These are phyloP conservation scores for Chrysolina oricalcia DNA, from an alignment of 2,888 invertebrate species.

Conservation along the genomic window DNA sequence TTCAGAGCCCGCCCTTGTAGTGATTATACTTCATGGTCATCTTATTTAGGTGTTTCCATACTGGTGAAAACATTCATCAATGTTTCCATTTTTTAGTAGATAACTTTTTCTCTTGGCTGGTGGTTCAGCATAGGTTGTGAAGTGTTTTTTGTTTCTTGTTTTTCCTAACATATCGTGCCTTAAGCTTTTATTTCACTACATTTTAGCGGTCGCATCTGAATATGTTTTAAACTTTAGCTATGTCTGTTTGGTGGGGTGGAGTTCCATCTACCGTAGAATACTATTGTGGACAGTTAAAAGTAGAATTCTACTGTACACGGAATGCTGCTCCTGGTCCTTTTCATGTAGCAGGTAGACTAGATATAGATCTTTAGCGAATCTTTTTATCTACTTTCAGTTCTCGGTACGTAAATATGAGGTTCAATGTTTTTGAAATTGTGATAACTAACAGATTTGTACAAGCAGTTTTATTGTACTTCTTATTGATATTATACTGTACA, in stretches of 20 bases:
- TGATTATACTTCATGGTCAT: neutral
- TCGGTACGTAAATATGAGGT: neutral
- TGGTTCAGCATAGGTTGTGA: neutral
- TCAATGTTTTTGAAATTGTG: conserved; percentile 11
- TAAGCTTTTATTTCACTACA: conserved; percentile 10
- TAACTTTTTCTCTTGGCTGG: neutral
- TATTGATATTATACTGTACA: conserved; percentile 9
- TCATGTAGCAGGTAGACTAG: neutral
- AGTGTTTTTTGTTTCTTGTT: neutral
- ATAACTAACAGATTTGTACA: conserved; percentile 9
- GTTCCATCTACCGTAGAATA: too few species aligned
- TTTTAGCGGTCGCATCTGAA: conserved; percentile 1
- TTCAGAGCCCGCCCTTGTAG: neutral
- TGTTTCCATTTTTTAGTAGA: conserved; percentile 11
- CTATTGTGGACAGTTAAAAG: too few species aligned
- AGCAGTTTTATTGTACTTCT: conserved; percentile 1
- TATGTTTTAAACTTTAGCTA: neutral
- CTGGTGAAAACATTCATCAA: neutral
- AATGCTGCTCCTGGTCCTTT: neutral
- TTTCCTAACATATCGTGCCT: conserved; percentile 13
- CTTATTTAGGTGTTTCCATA: conserved; percentile 10
- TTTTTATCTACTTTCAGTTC: too few species aligned
- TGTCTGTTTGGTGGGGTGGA: neutral
- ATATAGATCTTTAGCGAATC: neutral
- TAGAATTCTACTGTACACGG: too few species aligned